These are phyloP conservation scores for Pogona vitticeps DNA, from an alignment of 2,113 vertebrate genomes.

Conservation along the genomic window DNA sequence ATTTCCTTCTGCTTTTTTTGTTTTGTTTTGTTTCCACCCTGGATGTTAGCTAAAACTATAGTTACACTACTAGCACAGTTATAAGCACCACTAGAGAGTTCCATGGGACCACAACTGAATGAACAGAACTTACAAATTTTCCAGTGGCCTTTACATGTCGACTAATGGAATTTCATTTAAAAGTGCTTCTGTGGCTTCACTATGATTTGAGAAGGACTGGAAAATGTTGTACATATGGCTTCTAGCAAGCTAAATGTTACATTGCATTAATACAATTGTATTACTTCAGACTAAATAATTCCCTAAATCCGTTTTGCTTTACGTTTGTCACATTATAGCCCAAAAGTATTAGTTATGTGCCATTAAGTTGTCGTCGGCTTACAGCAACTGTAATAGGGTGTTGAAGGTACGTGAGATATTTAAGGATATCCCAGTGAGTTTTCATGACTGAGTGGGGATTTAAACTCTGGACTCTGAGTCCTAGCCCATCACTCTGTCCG, in stretches of 20 bases:
- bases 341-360: background rate
- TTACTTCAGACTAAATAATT: conserved; percentile 40
- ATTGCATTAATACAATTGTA: background rate
- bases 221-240: conserved; percentile 51
- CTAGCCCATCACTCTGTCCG: too few species aligned
- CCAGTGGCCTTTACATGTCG: conserved; percentile 25
- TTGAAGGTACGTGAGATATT: too few species aligned
- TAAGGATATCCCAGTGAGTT: too few species aligned
- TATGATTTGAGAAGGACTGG: conserved; percentile 42
- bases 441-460: too few species aligned
- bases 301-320: conserved; percentile 35
- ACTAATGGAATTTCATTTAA: conserved; percentile 34
- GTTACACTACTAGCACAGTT: background rate
- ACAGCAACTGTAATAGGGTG: too few species aligned
- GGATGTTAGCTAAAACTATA: conserved; percentile 8
- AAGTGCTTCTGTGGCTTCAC: conserved; percentile 13
- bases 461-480: too few species aligned
- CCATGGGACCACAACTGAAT: background rate
- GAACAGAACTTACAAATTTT: background rate
- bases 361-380: too few species aligned
- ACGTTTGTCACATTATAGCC: conserved; percentile 47
- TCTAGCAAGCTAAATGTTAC: conserved; percentile 42
- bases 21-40: background rate
- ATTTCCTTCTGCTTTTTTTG: background rate
- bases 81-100: too few species aligned